Base-by-base conservation (phyloP, 2,113 vertebrate species). In the Melanotaenia duboulayi region DNA sequence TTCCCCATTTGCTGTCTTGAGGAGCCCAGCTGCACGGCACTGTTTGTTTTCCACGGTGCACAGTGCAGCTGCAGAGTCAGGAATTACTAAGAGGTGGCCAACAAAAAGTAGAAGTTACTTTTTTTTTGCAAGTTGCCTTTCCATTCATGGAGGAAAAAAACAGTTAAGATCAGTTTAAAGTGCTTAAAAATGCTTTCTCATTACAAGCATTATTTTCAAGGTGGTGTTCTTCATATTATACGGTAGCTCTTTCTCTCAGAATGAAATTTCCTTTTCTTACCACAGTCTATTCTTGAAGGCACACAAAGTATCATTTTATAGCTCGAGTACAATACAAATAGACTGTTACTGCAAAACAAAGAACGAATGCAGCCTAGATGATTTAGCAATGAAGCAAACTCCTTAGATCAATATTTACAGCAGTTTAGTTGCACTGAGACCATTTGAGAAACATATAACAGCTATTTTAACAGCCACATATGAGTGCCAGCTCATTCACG, bases 1-100 rank as follows among this genome's bases (percentile, higher is more conserved):
- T 95, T 93, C 93, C 92, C 90, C 88, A 87, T 91, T 92, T 57
- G 76, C 92, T 88, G 85, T 94, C 87, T 92, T 91, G 90, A 84
- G 90, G 88, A 92, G 83, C 88, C 93, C 94, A 94, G 94, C 94
- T 95, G 94, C 92, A 91, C 65, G 59, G 75, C 65, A 71, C 83
- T 92, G 92, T 92, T 93, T 93, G 92, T 90, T 94, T 92, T 93
- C 87, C 87, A 90, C 90, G 54, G 87, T 40, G 40, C 76, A 10
- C 72, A 5, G 74, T 85, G 87, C 93, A 94, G 94, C 93, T 95
- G 93, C 90, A 90, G 66, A 80, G 72, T 65, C 42, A 52, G 68
- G 84, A 80, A 78, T 86, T 89, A 60, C 64, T 56, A 74, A 87
- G 89, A 91, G 81, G 83, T 89, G 88, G 88, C 83, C 88, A 74